Percentiles rank a stretch among this genome's conserved stretches.
Conservation (phyloP, 2,797 vertebrate genomes). For the Steatocranus sp. region DNA sequence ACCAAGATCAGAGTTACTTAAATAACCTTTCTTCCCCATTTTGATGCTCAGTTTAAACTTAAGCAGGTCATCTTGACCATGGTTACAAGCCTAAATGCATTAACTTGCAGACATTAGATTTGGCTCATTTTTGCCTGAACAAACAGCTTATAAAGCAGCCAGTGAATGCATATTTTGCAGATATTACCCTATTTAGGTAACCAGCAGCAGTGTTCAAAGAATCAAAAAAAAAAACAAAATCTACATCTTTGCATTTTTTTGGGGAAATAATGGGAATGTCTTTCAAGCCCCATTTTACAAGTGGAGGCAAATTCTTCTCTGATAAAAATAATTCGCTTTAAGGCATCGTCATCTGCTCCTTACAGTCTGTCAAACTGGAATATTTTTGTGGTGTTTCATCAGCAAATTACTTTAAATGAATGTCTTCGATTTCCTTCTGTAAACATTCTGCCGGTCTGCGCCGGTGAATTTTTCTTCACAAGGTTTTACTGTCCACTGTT, state of each 20-base stretch:
- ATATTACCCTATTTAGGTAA: neutral
- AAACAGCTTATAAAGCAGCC: neutral
- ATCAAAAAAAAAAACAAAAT: neutral
- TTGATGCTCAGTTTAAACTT: neutral
- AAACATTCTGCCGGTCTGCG: neutral
- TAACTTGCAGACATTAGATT: neutral
- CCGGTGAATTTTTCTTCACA: neutral
- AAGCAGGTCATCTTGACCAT: neutral
- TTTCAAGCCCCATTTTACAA: neutral
- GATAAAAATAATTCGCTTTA: neutral
- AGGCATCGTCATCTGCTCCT: neutral
- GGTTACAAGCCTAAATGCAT: neutral
- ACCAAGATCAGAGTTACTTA: neutral
- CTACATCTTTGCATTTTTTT: neutral
- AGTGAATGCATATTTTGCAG: neutral
- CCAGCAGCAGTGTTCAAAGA: neutral
- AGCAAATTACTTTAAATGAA: slow-evolving; percentile 16
- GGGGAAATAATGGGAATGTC: neutral
- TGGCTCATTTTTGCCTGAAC: neutral
- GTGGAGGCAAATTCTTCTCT: neutral
- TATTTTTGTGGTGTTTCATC: neutral
- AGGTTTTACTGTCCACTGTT: neutral
- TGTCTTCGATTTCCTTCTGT: slow-evolving; percentile 8
- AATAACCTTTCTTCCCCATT: neutral
- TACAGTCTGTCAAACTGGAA: neutral